Evolutionary conservation across 2,113 vertebrate species (phyloP), one percentile per base, ranked within the genome.

Genomic region (Phyllostomus hastatus): DNA sequence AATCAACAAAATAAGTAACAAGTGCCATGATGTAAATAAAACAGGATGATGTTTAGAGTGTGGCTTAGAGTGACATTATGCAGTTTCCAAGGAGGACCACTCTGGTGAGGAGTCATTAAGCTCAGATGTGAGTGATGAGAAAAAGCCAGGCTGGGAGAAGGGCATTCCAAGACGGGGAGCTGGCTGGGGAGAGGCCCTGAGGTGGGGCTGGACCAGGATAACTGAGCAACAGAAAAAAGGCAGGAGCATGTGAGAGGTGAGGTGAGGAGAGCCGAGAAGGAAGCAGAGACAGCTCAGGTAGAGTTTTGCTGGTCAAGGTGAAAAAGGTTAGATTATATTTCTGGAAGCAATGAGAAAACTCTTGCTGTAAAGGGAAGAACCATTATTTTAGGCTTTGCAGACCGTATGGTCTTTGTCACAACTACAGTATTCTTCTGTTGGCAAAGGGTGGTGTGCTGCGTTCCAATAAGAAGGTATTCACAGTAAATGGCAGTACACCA

Each of bases 41-140:
- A 43, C 1, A 59, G 33, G 2, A 5, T 1, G 6, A 24, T 33
- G 24, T n/a, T 38, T 2, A 28, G 20, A 61, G 15, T 1, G 20
- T 9, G 5, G 7, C 33, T 11, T 33, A 17, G 9, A 75, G 33
- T 4, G 0, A 54, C 0, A 0, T 26, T 5, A 24, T 1, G 2
- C 8, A 43, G 28, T 38, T 22, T 46, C 8, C 10, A 14, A 22
- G 38, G 43, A 70, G 28, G 16, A 35, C 15, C 22, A 7, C 28
- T 10, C 20, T 48, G 8, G 35, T 24, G 12, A 24, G 69, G 69
- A 1, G 81, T 41, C 80, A 9, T 7, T 14, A 20, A 64, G 70
- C 26, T 10, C 57, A 76, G n/a, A 72, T 33, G 11, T 19, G 35
- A 33, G n/a, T 4, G 33, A 52, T 8, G 31, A 35, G 61, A 54